A percentile compares a stretch with the other conserved stretches of the same genome.
Conservation (phyloP, 2,113 vertebrate genomes). For the Serinus canaria region DNA sequence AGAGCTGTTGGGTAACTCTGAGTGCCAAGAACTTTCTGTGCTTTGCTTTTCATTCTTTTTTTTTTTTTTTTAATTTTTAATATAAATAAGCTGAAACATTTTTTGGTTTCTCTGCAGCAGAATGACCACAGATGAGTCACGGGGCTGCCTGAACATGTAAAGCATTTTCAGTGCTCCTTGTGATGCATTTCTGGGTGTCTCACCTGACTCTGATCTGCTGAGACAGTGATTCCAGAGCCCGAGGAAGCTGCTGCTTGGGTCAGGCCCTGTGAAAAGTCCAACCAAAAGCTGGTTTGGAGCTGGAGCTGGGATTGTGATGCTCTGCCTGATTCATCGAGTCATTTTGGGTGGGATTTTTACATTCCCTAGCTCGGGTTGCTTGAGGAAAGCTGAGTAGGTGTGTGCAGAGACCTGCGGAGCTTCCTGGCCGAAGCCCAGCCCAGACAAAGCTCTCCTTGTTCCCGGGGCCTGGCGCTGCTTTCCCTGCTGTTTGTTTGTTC, state of each 20-base stretch:
- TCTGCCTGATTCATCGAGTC: rapidly evolving
- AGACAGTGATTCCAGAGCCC: rapidly evolving
- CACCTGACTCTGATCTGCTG: rapidly evolving
- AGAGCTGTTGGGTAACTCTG: background rate
- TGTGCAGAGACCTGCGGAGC: background rate
- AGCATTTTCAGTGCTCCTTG: rapidly evolving
- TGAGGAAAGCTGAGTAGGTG: background rate
- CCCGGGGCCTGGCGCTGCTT: background rate
- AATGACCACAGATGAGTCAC: background rate
- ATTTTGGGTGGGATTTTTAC: background rate
- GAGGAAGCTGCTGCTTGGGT: background rate
- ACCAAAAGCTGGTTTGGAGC: rapidly evolving
- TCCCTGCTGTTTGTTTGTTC: background rate
- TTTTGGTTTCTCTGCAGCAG: background rate
- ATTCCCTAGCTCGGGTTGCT: background rate
- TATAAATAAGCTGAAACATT: background rate
- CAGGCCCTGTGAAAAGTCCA: rapidly evolving
- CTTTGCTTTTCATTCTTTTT: background rate
- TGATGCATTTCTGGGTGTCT: rapidly evolving
- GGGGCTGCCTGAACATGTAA: background rate
- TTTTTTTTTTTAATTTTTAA: background rate
- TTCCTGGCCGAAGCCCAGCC: background rate
- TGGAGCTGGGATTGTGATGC: rapidly evolving
- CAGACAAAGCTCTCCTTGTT: background rate
- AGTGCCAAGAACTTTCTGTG: background rate